Percentiles rank a stretch among this genome's conserved stretches.
phyloP scores from a whole-genome alignment of 23 tunicate species.

The Ciona savignyi region DNA sequence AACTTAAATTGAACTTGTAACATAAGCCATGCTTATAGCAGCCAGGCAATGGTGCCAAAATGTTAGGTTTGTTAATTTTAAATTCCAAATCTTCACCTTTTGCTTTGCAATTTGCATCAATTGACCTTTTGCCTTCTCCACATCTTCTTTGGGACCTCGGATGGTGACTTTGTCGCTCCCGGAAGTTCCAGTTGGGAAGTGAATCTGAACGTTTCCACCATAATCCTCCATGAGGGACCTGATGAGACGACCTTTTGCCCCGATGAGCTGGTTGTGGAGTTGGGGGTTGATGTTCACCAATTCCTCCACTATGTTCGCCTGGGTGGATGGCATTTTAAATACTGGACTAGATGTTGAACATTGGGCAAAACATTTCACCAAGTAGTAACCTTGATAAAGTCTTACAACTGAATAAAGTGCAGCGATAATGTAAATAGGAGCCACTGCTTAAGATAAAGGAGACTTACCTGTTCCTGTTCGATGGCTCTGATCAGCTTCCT shows the following conservation, averaged over 20 bases:
- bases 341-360: not conserved
- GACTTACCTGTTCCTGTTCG: slow-evolving; percentile 78
- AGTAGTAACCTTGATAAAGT: too few species aligned
- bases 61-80: not conserved
- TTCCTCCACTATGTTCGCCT: slow-evolving; percentile 85
- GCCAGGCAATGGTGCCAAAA: not conserved
- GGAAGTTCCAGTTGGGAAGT: slow-evolving; percentile 83
- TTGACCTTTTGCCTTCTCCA: slow-evolving; percentile 65
- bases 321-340: too few species aligned
- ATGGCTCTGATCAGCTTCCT: slow-evolving; percentile 80
- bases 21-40: not conserved
- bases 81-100: slow-evolving; percentile 18
- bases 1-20: not conserved
- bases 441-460: too few species aligned
- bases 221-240: slow-evolving; percentile 83
- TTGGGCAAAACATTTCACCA: not conserved
- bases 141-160: slow-evolving; percentile 73
- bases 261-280: slow-evolving; percentile 96
- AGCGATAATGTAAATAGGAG: too few species aligned
- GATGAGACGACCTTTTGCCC: slow-evolving; percentile 76
- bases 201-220: slow-evolving; percentile 81
- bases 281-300: slow-evolving; percentile 60
- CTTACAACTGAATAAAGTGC: too few species aligned
- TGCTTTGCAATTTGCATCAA: slow-evolving; percentile 72
- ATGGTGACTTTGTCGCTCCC: slow-evolving; percentile 90